Evolutionary conservation across 2,888 invertebrate genomes (phyloP).

Genomic region (Scaeva pyrastri): DNA sequence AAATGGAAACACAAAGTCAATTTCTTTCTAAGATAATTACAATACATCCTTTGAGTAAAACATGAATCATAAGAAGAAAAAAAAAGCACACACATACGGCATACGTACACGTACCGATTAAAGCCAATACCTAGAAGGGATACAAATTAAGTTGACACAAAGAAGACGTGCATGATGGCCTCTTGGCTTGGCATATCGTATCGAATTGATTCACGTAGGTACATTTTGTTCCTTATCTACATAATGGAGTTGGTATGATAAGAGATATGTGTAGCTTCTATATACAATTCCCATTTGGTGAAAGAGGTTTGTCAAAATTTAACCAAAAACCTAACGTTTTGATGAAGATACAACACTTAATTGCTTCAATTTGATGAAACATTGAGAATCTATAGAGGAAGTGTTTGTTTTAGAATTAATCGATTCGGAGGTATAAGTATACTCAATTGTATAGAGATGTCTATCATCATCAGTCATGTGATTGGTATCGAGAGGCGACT

Average conservation of each 20-base stretch:
- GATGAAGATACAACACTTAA: slow-evolving; percentile 46
- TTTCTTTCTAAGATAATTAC: slow-evolving; percentile 1
- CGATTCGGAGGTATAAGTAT: background rate
- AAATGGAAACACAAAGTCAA: slow-evolving; percentile 3
- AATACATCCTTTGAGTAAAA: slow-evolving; percentile 4
- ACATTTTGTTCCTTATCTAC: background rate
- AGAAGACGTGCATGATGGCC: slow-evolving; percentile 8
- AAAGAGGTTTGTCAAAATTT: slow-evolving; percentile 19
- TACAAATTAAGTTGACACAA: slow-evolving; percentile 26
- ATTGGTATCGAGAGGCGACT: slow-evolving; percentile 2
- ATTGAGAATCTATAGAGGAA: slow-evolving; percentile 32
- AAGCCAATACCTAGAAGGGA: background rate
- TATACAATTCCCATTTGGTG: background rate
- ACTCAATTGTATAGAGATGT: background rate
- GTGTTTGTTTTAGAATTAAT: slow-evolving; percentile 57
- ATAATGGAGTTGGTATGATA: background rate
- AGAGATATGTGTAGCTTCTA: background rate
- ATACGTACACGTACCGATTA: no score
- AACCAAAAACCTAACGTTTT: slow-evolving; percentile 39
- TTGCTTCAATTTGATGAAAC: slow-evolving; percentile 68
- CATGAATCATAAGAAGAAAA: slow-evolving; percentile 4
- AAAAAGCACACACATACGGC: background rate
- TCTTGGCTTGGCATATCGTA: background rate
- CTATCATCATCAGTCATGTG: background rate
- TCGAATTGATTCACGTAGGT: background rate